These are phyloP conservation scores for Cryptocephalus primarius DNA, from an alignment of 2,888 invertebrate species.

Conservation along the genomic window DNA sequence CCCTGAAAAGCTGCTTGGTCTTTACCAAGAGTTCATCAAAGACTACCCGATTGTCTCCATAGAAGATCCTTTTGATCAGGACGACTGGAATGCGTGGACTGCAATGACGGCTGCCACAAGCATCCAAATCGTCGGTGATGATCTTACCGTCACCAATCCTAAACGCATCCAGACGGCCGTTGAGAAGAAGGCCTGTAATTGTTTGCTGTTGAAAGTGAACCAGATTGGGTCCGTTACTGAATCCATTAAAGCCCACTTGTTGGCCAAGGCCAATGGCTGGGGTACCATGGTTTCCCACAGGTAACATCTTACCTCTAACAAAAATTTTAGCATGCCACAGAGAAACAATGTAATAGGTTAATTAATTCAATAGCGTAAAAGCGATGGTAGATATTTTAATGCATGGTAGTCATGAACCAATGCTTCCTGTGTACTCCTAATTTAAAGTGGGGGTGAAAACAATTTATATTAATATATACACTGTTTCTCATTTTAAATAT, in stretches of 20 bases:
- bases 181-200: conserved; percentile 96
- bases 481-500: too few relatives aligned
- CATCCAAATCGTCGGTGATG: conserved; percentile 91
- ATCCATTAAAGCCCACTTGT: conserved; percentile 85
- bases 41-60: conserved; percentile 92
- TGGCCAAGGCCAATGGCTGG: conserved; percentile 87
- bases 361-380: too few relatives aligned
- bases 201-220: conserved; percentile 89
- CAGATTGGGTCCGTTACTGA: conserved; percentile 98
- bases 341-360: too few relatives aligned
- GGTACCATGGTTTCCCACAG: conserved; percentile 98
- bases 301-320: conserved; percentile 1
- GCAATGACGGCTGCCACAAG: conserved; percentile 60
- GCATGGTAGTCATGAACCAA: too few relatives aligned
- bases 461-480: too few relatives aligned
- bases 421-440: too few relatives aligned
- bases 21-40: conserved; percentile 85
- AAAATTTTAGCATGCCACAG: background rate
- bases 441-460: too few relatives aligned
- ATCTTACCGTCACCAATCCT: conserved; percentile 91
- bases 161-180: conserved; percentile 89
- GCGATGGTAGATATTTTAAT: too few relatives aligned
- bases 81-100: conserved; percentile 95
- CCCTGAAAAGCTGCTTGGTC: conserved; percentile 70
- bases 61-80: conserved; percentile 99